Evolutionary conservation across 2,888 invertebrate genomes (phyloP).

Genomic region (Cephus runcator): DNA sequence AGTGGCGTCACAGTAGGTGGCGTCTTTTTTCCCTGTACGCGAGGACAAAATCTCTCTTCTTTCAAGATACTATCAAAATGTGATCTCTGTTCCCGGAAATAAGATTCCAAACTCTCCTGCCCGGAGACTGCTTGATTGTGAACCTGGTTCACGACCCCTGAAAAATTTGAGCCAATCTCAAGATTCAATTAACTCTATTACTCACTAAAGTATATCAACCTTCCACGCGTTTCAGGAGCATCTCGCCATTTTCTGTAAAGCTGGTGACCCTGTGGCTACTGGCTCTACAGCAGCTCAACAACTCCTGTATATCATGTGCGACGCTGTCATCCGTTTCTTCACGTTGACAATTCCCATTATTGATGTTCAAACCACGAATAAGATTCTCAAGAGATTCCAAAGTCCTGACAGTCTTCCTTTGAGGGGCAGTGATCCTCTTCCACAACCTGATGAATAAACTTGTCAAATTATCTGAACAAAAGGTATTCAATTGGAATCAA

Average conservation of each 20-base stretch:
- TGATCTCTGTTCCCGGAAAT: conserved; percentile 32
- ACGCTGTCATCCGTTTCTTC: conserved; percentile 8
- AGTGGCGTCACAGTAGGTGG: conserved; percentile 4
- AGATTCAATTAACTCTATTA: neutral
- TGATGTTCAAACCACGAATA: conserved; percentile 25
- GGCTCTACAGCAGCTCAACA: conserved; percentile 48
- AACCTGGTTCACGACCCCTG: conserved; percentile 40
- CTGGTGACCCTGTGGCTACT: conserved; percentile 52
- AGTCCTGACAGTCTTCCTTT: conserved; percentile 46
- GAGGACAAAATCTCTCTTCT: conserved; percentile 6
- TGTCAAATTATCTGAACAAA: neutral
- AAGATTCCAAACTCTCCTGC: conserved; percentile 20
- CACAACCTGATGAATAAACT: conserved; percentile 41
- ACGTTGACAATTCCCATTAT: neutral
- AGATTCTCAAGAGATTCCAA: conserved; percentile 56
- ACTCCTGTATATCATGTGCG: conserved; percentile 23
- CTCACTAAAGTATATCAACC: conserved; percentile 11
- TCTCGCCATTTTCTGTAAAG: conserved; percentile 57
- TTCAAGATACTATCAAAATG: conserved; percentile 30
- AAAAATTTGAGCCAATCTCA: neutral
- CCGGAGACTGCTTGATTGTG: conserved; percentile 38
- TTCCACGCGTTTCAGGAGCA: conserved; percentile 56
- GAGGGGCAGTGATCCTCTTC: conserved; percentile 45
- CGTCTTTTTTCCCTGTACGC: neutral
- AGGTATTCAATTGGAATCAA: neutral